Conservation (phyloP, 2,797 vertebrate species). For the Rhincodon typus region DNA sequence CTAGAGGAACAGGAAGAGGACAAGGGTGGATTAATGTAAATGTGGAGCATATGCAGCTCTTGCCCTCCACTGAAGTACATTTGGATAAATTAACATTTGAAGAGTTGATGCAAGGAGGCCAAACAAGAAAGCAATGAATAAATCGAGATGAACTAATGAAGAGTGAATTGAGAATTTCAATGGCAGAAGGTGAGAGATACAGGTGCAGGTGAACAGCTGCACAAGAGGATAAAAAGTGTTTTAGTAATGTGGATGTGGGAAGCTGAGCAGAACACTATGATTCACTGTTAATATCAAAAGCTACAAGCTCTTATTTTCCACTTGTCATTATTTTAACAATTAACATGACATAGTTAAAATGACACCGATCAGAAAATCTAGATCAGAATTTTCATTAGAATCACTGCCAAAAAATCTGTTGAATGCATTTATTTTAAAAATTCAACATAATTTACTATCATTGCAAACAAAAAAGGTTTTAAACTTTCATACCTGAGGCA, state of each 20-base stretch:
- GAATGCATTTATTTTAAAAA: background rate
- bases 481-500: conserved; percentile 71
- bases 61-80: too few relatives aligned
- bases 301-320: background rate
- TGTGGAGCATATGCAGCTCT: too few relatives aligned
- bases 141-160: background rate
- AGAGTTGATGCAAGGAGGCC: background rate
- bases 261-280: background rate
- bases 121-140: background rate
- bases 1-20: background rate
- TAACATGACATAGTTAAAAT: background rate
- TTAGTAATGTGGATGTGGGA: background rate
- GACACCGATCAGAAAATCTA: background rate
- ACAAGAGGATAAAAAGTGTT: background rate
- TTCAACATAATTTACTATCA: background rate
- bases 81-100: background rate
- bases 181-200: background rate
- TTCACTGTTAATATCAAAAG: background rate
- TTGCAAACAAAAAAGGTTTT: background rate
- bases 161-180: background rate
- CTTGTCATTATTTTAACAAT: background rate
- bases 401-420: background rate
- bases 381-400: background rate
- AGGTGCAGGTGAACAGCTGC: background rate
- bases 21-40: background rate